These are phyloP conservation scores for Darevskia mixta DNA, from an alignment of 2,797 vertebrate species.

Conservation along the genomic window DNA sequence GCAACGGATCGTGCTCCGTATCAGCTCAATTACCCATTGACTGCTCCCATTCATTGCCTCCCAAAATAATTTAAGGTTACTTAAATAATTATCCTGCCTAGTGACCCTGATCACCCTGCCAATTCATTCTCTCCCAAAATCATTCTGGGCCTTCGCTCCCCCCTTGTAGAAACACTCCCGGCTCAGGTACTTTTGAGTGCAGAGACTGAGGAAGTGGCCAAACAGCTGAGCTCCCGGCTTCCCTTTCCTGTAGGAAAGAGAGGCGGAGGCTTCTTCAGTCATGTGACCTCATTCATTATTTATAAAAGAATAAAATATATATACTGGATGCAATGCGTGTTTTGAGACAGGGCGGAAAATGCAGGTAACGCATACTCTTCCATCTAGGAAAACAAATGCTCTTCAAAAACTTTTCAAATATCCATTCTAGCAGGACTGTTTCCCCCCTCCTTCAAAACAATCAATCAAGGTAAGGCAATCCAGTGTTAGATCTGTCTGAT, in stretches of 20 bases:
- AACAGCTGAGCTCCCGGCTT: not conserved
- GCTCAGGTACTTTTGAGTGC: not conserved
- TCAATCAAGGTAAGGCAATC: not conserved
- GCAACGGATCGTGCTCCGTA: too few species aligned
- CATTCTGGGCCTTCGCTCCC: too few species aligned
- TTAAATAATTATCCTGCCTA: too few species aligned
- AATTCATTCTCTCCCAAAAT: too few species aligned
- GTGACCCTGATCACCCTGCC: too few species aligned
- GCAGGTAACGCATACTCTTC: not conserved
- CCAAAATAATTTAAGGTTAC: too few species aligned
- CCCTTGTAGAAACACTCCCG: too few species aligned
- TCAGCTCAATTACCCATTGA: too few species aligned
- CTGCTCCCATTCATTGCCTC: too few species aligned
- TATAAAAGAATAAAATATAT: not conserved
- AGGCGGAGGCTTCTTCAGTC: not conserved
- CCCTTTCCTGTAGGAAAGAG: not conserved
- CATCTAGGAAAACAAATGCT: not conserved
- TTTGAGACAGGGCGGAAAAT: not conserved
- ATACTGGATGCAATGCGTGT: not conserved
- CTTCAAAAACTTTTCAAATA: not conserved
- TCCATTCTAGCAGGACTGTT: not conserved
- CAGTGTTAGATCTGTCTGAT: not conserved
- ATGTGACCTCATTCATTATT: not conserved
- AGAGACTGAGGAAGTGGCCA: not conserved
- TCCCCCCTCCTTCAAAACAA: not conserved